Percentiles rank a stretch among this genome's conserved stretches.
phyloP scores from a whole-genome alignment of 2,888 invertebrate genomes.

The Leptinotarsa peninsularis region DNA sequence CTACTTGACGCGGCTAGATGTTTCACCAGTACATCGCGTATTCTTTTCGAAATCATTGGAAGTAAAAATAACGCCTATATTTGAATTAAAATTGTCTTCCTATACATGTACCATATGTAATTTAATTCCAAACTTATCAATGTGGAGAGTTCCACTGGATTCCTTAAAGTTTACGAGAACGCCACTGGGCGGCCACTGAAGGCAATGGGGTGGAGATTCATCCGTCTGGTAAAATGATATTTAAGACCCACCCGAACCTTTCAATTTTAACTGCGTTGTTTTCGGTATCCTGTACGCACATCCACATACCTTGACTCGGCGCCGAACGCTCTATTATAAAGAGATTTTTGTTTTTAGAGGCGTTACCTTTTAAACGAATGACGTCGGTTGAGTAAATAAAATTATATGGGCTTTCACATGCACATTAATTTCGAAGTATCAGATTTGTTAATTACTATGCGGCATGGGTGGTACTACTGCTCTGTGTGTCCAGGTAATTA shows the following conservation, averaged over 20 bases:
- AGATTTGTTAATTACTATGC: slow-evolving; percentile 19
- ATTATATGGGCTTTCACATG: slow-evolving; percentile 58
- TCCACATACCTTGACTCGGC: slow-evolving; percentile 43
- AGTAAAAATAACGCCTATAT: too few species aligned
- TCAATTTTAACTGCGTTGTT: slow-evolving; percentile 43
- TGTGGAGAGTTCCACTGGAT: neutral
- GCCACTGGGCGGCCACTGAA: slow-evolving; percentile 18
- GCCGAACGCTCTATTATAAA: slow-evolving; percentile 58
- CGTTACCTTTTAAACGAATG: slow-evolving; percentile 59
- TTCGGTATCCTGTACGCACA: slow-evolving; percentile 33
- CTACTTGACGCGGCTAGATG: too few species aligned
- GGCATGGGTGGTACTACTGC: slow-evolving; percentile 21
- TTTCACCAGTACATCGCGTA: too few species aligned
- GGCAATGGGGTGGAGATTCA: slow-evolving; percentile 25
- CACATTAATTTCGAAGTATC: slow-evolving; percentile 19
- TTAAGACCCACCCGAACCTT: slow-evolving; percentile 29
- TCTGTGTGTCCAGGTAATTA: slow-evolving; percentile 16
- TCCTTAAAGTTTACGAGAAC: neutral
- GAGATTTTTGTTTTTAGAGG: slow-evolving; percentile 61
- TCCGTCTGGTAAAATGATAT: slow-evolving; percentile 25
- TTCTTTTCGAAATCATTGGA: too few species aligned
- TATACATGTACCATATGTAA: too few species aligned
- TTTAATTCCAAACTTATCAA: too few species aligned
- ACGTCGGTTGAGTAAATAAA: slow-evolving; percentile 62
- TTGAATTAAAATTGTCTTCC: too few species aligned